Base-by-base conservation (phyloP, 2,797 vertebrate species). In the Sebastolobus altivelis region DNA sequence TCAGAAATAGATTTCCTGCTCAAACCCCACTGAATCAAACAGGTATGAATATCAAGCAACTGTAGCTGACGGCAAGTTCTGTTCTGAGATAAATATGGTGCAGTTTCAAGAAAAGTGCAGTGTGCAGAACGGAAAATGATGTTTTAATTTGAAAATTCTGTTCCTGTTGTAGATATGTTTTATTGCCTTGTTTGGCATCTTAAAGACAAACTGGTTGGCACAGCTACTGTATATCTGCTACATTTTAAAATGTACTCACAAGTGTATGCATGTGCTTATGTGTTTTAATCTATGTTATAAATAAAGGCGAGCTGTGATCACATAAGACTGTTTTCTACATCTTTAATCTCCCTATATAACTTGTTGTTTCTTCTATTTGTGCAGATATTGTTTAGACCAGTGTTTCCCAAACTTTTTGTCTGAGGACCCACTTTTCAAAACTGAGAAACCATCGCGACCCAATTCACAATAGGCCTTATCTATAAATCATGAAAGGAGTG, bases 1-100 rank as follows among this genome's bases (percentile, higher is more conserved):
- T 84, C 20, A 37, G 59, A 77, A 74, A 74, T 46, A 46, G 13
- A 74, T 84, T 81, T 61, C 20, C 46, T 59, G 37, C 58, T 84
- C 29, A 58, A 52, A 31, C 22, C 3, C 12, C 58, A 67, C 55
- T 61, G 10, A 65, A 72, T 78, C 58, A 80, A 68, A 65, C n/a
- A 37, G 18, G 6, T 76, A n/a, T 33, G 20, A 25, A 62, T 38
- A 33, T 49, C 27, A 62, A 11, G 6, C 59, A 74, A 18, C n/a
- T 25, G 20, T 54, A 55, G 65, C 62, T 68, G 58, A 49, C 18
- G 77, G 62, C n/a, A 43, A 49, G 52, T 56, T 71, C 8, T 63
- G 38, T 55, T 61, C 37, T 33, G 35, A 80, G 52, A 76, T 75
- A 62, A 79, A 81, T 76, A 18, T 11, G 18, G 29, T 38, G 20